Base-by-base conservation (phyloP, 2,797 vertebrate genomes). In the Labroides dimidiatus region DNA sequence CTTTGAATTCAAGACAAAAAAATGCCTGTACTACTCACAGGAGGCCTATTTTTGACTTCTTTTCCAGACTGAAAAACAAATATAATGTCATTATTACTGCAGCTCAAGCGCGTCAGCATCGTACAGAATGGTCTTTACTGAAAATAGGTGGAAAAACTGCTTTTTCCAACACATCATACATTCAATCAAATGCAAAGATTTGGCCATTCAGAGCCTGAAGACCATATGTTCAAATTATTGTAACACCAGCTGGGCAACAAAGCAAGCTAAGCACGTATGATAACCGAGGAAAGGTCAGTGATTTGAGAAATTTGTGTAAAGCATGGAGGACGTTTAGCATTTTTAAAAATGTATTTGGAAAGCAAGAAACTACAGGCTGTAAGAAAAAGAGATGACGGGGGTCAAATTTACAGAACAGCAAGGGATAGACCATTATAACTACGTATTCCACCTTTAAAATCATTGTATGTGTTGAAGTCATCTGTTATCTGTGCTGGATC, bases 1-100 rank as follows among this genome's bases (percentile, higher is more conserved):
- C 41, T 57, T 59, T 73, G 6, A 55, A 44, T 58, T 15, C 10
- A 45, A 45, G 16, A 16, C 4, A 16, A 16, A 43, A 43, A 43
- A 17, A 8, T 43, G 0, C 6, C 1, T 17, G 6, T 17, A 19
- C 6, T 3, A 44, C 43, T 19, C 10, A n/a, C 42, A n/a, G n/a
- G 6, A 6, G n/a, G 9, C 10, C n/a, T 9, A 10, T 19, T 11
- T 10, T 45, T 19, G 3, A 4, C 6, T 20, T 12, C 2, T 45
- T n/a, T n/a, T 20, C n/a, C 19, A 20, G 44, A 10, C n/a, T 20
- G n/a, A n/a, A 45, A 10, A 45, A n/a, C n/a, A 44, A n/a, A 19
- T 9, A 17, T 6, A 17, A 15, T 42, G 5, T 44, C 6, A n/a
- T 44, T n/a, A 7, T 33, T 7, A 44, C n/a, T 9, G 30, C 30